A percentile compares a stretch with the other conserved stretches of the same genome.
Conservation (phyloP, 2,888 invertebrate genomes). For the Ornithoptera priamus region DNA sequence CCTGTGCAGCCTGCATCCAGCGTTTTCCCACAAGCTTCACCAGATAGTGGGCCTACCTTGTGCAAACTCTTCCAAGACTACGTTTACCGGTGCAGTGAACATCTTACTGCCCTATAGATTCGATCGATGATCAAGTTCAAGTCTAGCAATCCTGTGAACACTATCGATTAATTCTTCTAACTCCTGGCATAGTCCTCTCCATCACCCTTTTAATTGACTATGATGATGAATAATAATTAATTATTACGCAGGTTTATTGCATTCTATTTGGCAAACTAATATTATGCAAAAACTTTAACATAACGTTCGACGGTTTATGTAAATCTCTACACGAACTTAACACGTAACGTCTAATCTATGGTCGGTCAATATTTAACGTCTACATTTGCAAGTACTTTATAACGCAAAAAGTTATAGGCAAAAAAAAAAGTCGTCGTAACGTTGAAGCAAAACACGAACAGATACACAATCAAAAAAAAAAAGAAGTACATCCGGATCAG, state of each 20-base stretch:
- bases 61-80: no score
- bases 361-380: constrained; percentile 25
- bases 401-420: neutral
- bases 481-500: constrained; percentile 12
- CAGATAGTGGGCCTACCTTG: no score
- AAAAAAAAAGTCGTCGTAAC: constrained; percentile 8
- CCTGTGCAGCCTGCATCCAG: no score
- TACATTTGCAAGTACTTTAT: constrained; percentile 12
- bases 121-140: no score
- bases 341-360: constrained; percentile 9
- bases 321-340: constrained; percentile 15
- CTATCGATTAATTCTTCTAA: no score
- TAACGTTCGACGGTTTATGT: constrained; percentile 12
- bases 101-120: no score
- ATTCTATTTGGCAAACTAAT: constrained; percentile 8
- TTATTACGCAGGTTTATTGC: neutral
- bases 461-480: neutral
- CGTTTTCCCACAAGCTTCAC: no score
- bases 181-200: no score
- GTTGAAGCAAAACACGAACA: constrained; percentile 7
- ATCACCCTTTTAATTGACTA: no score
- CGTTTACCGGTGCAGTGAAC: no score
- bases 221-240: neutral
- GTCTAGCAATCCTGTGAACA: no score
- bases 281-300: neutral